These are phyloP conservation scores for Drosophila sp. DNA, from an alignment of 1,140 invertebrate species.

Conservation along the genomic window DNA sequence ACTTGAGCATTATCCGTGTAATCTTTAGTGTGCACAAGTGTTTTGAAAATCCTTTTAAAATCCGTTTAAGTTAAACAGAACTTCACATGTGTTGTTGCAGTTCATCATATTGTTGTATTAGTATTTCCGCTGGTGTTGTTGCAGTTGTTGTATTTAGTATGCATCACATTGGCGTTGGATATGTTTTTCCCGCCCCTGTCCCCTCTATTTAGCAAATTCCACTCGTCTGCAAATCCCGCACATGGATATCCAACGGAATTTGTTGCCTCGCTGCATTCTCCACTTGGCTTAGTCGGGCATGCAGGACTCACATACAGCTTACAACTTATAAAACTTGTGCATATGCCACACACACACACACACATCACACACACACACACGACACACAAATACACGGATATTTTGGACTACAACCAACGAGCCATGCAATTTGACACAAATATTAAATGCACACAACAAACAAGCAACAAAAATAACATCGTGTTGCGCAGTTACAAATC, in stretches of 20 bases:
- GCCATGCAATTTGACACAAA: constrained; percentile 69
- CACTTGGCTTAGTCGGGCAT: constrained; percentile 29
- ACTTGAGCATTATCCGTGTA: constrained; percentile 26
- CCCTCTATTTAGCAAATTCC: not conserved
- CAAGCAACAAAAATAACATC: constrained; percentile 22
- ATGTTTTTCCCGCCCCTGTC: not conserved
- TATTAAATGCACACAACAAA: constrained; percentile 67
- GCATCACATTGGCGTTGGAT: constrained; percentile 34
- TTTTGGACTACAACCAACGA: constrained; percentile 61
- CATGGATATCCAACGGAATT: constrained; percentile 42
- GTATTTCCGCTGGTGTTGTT: not conserved
- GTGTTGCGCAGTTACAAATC: not conserved
- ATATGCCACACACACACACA: constrained; percentile 22
- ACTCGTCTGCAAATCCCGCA: constrained; percentile 36
- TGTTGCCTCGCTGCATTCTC: constrained; percentile 18
- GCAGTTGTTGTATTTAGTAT: constrained; percentile 23
- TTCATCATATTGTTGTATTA: not conserved
- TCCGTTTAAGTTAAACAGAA: constrained; percentile 46
- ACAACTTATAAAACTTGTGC: constrained; percentile 37
- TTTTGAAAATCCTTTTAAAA: constrained; percentile 50
- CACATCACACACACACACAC: constrained; percentile 1
- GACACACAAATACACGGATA: constrained; percentile 6
- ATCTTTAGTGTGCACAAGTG: constrained; percentile 47
- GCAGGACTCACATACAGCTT: constrained; percentile 1
- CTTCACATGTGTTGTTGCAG: constrained; percentile 22